Conservation (phyloP, 2,797 vertebrate genomes). For the Heteromormyrus szaboi region DNA sequence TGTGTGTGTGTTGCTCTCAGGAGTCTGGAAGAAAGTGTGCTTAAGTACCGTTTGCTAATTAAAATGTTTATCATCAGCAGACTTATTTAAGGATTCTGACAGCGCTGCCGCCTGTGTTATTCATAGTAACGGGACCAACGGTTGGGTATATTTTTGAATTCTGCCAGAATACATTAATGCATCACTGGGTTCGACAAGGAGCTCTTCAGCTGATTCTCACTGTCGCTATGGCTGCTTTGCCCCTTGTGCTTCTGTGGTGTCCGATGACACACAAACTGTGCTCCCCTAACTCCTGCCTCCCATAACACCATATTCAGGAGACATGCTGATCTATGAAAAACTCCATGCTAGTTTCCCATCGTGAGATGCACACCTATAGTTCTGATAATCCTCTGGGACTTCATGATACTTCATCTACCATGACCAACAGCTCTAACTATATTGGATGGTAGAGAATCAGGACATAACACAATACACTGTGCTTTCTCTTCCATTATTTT, state of each 20-base stretch:
- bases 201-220: slow-evolving; percentile 31
- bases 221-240: neutral
- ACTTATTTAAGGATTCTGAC: slow-evolving; percentile 39
- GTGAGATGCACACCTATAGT: neutral
- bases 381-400: neutral
- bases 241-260: neutral
- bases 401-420: neutral
- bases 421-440: neutral
- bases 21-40: slow-evolving; percentile 27
- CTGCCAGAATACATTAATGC: slow-evolving; percentile 48
- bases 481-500: neutral
- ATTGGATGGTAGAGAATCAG: neutral
- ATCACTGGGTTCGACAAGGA: slow-evolving; percentile 46
- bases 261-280: neutral
- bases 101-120: slow-evolving; percentile 41
- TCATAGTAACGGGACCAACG: slow-evolving; percentile 47
- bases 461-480: neutral
- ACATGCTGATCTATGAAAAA: neutral
- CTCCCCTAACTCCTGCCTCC: neutral
- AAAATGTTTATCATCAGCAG: slow-evolving; percentile 41
- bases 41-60: slow-evolving; percentile 24
- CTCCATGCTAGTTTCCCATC: neutral
- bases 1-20: slow-evolving; percentile 23
- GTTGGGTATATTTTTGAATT: slow-evolving; percentile 49
- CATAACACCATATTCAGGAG: neutral